A percentile compares a stretch with the other conserved stretches of the same genome.
phyloP scores from a whole-genome alignment of 2,113 vertebrate species.

The Myotis lucifugus region DNA sequence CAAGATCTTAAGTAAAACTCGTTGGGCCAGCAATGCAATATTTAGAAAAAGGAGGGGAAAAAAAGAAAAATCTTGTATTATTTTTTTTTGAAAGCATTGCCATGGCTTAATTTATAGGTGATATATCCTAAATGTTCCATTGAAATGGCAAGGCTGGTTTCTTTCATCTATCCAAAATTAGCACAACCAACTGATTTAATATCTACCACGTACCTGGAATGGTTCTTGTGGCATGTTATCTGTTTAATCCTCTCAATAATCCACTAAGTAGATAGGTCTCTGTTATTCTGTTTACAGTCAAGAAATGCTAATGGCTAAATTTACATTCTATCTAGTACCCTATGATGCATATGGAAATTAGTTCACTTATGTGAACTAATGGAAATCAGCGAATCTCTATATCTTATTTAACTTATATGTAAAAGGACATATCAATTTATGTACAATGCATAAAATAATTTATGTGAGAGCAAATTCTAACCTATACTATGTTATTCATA shows the following conservation, averaged over 20 bases:
- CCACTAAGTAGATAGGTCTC: not conserved
- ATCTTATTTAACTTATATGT: not conserved
- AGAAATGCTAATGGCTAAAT: not conserved
- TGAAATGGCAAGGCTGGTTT: not conserved
- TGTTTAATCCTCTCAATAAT: not conserved
- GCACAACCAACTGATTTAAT: not conserved
- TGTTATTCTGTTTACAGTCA: not conserved
- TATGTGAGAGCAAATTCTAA: not conserved
- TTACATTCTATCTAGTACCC: not conserved
- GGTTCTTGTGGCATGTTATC: not conserved
- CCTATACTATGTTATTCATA: not conserved
- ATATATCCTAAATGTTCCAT: not conserved
- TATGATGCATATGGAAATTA: not conserved
- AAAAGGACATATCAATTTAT: not conserved
- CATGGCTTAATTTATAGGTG: not conserved
- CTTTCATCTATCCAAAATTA: not conserved
- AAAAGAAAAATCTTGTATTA: not conserved
- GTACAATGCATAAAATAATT: not conserved
- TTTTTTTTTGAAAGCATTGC: not conserved
- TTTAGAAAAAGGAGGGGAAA: not conserved
- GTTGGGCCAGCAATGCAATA: not conserved
- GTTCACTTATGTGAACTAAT: not conserved
- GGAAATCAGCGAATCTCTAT: not conserved
- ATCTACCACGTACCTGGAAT: not conserved
- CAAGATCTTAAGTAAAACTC: constrained; percentile 32